Conservation (phyloP, 1,140 invertebrate genomes). For the Phymorhynchus buccinoides region DNA sequence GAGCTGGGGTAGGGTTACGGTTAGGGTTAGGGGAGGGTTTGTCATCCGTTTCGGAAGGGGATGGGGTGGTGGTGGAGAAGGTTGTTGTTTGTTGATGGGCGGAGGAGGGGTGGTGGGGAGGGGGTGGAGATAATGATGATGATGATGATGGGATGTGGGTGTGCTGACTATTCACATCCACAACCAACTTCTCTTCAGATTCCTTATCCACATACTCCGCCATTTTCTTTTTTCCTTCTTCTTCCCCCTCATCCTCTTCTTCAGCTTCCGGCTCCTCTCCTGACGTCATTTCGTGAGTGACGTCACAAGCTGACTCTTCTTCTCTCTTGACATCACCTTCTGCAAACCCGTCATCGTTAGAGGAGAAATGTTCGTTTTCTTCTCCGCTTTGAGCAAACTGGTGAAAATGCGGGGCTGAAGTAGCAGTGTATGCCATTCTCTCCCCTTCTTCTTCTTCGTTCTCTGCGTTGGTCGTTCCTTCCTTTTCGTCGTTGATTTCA, state of each 20-base stretch:
- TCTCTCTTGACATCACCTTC: neutral
- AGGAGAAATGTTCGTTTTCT: neutral
- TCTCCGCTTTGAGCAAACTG: neutral
- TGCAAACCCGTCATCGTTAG: neutral
- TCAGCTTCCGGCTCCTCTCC: neutral
- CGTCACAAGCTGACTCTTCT: neutral
- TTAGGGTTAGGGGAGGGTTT: neutral
- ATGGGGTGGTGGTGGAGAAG: neutral
- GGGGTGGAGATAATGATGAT: neutral
- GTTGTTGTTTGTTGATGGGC: too few species aligned
- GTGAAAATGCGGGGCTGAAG: slow-evolving; percentile 6
- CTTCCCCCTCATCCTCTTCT: neutral
- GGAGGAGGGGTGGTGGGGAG: neutral
- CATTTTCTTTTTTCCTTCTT: neutral
- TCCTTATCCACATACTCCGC: too few species aligned
- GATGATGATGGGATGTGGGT: neutral
- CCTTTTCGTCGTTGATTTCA: slow-evolving; percentile 45
- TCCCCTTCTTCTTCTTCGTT: neutral
- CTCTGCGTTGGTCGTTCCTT: slow-evolving; percentile 36
- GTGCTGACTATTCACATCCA: neutral
- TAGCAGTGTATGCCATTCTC: neutral
- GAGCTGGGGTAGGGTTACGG: neutral
- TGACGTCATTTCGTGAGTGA: slow-evolving; percentile 1
- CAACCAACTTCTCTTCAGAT: neutral
- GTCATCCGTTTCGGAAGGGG: neutral